Evolutionary conservation across 92 coral and sea anemone species (phyloP), one percentile per base, ranked within the genome.

Genomic region (Pocillopora meandrina): DNA sequence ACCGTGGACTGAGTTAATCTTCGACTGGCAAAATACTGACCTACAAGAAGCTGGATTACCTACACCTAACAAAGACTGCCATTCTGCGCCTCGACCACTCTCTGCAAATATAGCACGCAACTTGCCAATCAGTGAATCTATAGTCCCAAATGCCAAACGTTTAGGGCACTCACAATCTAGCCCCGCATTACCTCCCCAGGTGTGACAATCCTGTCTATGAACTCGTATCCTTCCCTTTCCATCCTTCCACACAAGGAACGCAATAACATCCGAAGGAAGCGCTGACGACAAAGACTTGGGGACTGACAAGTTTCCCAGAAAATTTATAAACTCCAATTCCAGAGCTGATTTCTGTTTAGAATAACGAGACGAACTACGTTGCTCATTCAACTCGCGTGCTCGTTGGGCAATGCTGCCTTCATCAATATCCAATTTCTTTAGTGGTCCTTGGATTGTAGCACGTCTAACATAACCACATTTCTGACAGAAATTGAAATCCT

Each of bases 241-340:
- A 56, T 74, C 86, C 33, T 80, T 85, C 89, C 89, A 77, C 2
- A 85, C 84, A 21, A 78, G 66, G 69, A 85, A 85, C 9, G 73
- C 84, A 11, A 87, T 67, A 26, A 80, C 65, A 21, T 87, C 86
- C 16, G 66, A 3, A 12, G 88, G 84, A 17, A 82, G 36, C 18
- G 75, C 80, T 10, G 88, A 74, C 10, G 34, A 49, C 15, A 83
- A 20, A 57, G 83, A 61, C 21, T 61, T 84, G 0, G 88, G 74
- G 14, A 42, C 31, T 9, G 71, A 3, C 21, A 56, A 56, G 31
- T 52, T 42, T 6, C 12, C n/a, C 59, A 87, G 63, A 72, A 82
- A 87, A 19, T 35, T 12, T 65, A 23, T 11, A 3, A 87, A 61
- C 63, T 87, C 84, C 19, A 23, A 23, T 23, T 77, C 71, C 31